These are phyloP conservation scores for Oncorhynchus mykiss DNA, from an alignment of 2,113 vertebrate genomes.

Conservation along the genomic window DNA sequence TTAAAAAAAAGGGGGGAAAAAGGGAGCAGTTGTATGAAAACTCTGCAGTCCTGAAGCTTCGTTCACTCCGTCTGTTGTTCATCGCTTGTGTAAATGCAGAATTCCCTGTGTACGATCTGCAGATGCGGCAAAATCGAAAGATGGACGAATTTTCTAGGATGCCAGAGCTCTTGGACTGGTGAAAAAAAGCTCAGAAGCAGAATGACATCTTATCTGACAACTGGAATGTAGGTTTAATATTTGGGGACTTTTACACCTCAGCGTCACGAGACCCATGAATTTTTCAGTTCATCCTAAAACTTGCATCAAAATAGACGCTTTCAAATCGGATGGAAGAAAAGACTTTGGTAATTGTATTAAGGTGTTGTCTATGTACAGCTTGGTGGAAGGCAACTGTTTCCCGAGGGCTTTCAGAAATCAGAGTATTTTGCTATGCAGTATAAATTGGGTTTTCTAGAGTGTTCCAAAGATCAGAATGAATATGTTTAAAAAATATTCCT, in stretches of 20 bases:
- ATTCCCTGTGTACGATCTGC: conserved; percentile 80
- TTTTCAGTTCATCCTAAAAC: conserved; percentile 37
- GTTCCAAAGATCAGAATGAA: conserved; percentile 45
- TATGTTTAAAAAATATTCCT: conserved; percentile 32
- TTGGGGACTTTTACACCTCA: conserved; percentile 53
- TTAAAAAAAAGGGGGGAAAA: conserved; percentile 59
- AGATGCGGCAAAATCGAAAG: conserved; percentile 69
- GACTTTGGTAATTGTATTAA: conserved; percentile 9
- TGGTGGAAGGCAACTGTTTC: conserved; percentile 24
- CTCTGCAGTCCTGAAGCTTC: conserved; percentile 77
- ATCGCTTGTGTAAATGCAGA: conserved; percentile 73
- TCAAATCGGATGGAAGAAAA: conserved; percentile 10
- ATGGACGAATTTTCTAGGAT: conserved; percentile 34
- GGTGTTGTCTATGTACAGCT: conserved; percentile 17
- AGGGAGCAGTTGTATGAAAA: conserved; percentile 68
- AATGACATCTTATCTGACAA: conserved; percentile 71
- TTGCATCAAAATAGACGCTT: conserved; percentile 5
- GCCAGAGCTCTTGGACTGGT: conserved; percentile 46
- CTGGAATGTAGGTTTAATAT: conserved; percentile 76
- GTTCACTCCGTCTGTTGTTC: conserved; percentile 48
- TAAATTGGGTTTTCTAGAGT: conserved; percentile 31
- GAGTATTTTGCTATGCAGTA: conserved; percentile 23
- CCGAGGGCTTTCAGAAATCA: conserved; percentile 1
- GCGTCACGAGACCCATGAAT: conserved; percentile 46
- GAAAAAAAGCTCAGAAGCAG: conserved; percentile 18